Evolutionary conservation across 2,113 vertebrate genomes (phyloP).

Genomic region (Scatophagus argus): DNA sequence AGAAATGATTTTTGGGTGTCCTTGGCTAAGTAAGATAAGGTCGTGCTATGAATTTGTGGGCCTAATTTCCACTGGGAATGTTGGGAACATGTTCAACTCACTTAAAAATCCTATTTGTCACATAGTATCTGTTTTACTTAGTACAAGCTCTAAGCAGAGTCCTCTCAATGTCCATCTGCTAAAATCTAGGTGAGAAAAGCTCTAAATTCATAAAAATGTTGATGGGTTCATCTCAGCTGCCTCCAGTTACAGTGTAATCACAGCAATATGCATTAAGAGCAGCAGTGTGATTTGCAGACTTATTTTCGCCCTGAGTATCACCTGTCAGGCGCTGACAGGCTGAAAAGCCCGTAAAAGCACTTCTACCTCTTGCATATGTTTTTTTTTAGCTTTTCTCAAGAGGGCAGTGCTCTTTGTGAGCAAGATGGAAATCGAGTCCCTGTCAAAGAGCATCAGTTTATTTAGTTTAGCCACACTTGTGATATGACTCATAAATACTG

Average conservation of each 20-base stretch:
- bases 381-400: no score
- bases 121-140: background rate
- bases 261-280: background rate
- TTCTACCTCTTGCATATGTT: background rate
- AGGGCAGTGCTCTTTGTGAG: background rate
- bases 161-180: background rate
- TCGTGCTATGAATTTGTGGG: background rate
- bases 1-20: background rate
- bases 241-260: background rate
- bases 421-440: background rate
- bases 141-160: background rate
- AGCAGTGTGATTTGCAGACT: background rate
- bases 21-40: background rate
- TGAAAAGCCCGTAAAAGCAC: background rate
- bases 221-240: background rate
- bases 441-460: background rate
- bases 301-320: background rate
- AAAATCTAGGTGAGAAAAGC: background rate
- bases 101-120: background rate
- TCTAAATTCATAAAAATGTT: background rate
- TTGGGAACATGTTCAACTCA: background rate
- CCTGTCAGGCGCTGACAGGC: background rate
- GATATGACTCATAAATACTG: background rate
- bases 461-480: background rate
- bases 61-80: background rate